Evolutionary conservation across 1,140 invertebrate species (phyloP).

Genomic region (Formica selysi): DNA sequence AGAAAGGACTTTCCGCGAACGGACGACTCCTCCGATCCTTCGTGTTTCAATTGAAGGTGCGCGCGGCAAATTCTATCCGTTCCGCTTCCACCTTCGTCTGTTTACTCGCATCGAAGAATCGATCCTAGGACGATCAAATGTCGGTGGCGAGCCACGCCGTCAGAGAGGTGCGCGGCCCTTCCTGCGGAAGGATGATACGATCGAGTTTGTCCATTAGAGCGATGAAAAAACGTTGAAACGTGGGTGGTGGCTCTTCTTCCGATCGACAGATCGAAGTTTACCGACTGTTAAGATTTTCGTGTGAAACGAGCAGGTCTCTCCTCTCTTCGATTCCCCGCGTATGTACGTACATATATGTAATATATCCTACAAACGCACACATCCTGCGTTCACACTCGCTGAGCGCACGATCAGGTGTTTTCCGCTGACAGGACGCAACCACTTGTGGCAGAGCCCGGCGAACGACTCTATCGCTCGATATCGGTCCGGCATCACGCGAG

Average conservation of each 20-base stretch:
- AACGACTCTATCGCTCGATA: conserved; percentile 16
- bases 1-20: not conserved
- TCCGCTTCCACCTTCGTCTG: not conserved
- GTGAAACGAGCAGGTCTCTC: not conserved
- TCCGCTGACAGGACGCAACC: conserved; percentile 78
- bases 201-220: conserved; percentile 34
- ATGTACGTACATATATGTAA: too few relatives aligned
- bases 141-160: conserved; percentile 1
- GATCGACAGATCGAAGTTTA: conserved; percentile 1
- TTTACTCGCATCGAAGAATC: conserved; percentile 60
- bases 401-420: conserved; percentile 41
- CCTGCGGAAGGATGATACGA: not conserved
- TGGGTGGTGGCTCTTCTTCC: conserved; percentile 47
- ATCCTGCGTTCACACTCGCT: not conserved
- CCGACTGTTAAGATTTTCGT: not conserved
- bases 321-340: not conserved
- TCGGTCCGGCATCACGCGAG: conserved; percentile 1
- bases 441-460: conserved; percentile 81
- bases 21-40: conserved; percentile 3
- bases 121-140: conserved; percentile 40
- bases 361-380: not conserved
- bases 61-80: conserved; percentile 41
- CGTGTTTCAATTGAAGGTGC: conserved; percentile 35
- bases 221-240: conserved; percentile 24
- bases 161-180: conserved; percentile 38